Evolutionary conservation across 1,140 invertebrate species (phyloP), one percentile per base, ranked within the genome.

Genomic region (Drosophila virilis): DNA sequence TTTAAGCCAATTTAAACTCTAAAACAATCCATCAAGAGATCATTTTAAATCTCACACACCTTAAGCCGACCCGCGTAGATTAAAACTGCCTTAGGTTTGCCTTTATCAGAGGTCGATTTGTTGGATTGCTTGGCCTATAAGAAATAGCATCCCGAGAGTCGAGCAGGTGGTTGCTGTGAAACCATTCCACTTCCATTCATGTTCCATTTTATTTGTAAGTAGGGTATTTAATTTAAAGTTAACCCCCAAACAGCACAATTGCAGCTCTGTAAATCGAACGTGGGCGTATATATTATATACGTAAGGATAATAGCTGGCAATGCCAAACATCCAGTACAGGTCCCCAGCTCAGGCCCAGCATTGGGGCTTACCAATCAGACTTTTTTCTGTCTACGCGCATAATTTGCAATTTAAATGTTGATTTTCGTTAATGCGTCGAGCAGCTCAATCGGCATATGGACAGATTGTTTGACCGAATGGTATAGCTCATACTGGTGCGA

Each of bases 381-480:
- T 48, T 69, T 80, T 71, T 72, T 78, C 74, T 75, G 74, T 81
- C 70, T 72, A 85, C 74, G 64, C 70, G 58, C 66, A 62, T 69
- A 85, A 85, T 86, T 85, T 86, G 82, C 82, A 85, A 85, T 86
- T 85, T 85, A 85, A 85, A 85, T 85, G 78, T 70, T 80, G 81
- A 85, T 78, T 80, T 10, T 72, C 82, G 82, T 78, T 85, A 85
- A 86, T 85, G 74, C 81, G 66, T 50, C 61, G 57, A 68, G 70
- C 75, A 80, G 65, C 73, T 59, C 67, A 79, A 79, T 84, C 61
- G 58, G 48, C 74, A 83, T 69, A 74, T 77, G 73, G 59, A 54
- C 74, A 54, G 79, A 66, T 81, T 73, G 54, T 52, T 81, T 62
- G 62, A 79, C 75, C 72, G 80, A 83, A 77, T 77, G 58, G 64